phyloP scores from a whole-genome alignment of 2,113 vertebrate genomes.

The Rhinopomastus cyanomelas region DNA sequence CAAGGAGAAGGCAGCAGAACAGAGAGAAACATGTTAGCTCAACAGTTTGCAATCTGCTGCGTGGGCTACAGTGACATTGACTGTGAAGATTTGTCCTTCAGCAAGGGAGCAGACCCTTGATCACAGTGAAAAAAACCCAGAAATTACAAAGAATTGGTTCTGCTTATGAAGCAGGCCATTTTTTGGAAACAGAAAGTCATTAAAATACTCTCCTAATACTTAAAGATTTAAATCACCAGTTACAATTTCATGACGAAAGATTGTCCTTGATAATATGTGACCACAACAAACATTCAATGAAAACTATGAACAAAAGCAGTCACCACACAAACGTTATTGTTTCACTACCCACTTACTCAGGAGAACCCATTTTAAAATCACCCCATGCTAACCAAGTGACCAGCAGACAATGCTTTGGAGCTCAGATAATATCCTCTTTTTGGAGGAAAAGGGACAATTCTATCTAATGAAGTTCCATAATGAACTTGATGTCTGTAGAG shows the following conservation, averaged over 20 bases:
- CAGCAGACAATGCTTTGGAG: not conserved
- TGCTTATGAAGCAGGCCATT: not conserved
- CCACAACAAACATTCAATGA: not conserved
- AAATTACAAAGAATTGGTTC: not conserved
- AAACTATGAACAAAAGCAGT: not conserved
- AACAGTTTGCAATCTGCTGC: not conserved
- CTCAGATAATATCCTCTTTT: not conserved
- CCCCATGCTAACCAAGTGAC: not conserved
- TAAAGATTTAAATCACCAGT: not conserved
- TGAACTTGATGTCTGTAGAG: not conserved
- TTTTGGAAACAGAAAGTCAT: not conserved
- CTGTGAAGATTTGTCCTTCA: not conserved
- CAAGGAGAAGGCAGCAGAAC: not conserved
- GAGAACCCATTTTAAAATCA: not conserved
- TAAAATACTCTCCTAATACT: not conserved
- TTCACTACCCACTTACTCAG: not conserved
- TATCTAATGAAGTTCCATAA: not conserved
- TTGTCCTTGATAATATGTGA: not conserved
- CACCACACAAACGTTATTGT: not conserved
- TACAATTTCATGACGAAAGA: not conserved
- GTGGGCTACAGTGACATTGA: not conserved
- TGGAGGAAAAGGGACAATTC: not conserved
- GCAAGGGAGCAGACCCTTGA: not conserved
- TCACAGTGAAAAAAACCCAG: not conserved
- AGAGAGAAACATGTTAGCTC: not conserved